phyloP scores from a whole-genome alignment of 2,113 vertebrate species.

The Melanerpes formicivorus region DNA sequence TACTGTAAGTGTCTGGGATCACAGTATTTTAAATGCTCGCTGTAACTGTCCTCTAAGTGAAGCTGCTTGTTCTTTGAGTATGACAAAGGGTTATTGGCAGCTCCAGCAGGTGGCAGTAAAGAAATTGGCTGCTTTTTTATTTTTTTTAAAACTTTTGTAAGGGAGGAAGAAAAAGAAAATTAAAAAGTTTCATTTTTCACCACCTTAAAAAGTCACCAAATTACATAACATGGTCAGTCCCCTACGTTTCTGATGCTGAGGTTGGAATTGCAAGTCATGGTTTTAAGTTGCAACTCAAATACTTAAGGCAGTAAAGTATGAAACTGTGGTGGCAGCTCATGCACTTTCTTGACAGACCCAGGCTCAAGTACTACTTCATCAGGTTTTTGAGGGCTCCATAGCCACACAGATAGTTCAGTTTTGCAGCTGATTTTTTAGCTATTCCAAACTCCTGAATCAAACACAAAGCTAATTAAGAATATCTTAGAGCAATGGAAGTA shows the following conservation, averaged over 20 bases:
- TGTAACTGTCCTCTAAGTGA: conserved; percentile 75
- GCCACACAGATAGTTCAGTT: background rate
- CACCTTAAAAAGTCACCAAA: background rate
- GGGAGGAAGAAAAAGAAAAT: background rate
- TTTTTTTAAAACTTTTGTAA: background rate
- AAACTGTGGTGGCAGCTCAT: background rate
- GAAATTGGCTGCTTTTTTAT: conserved; percentile 18
- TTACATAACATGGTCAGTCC: background rate
- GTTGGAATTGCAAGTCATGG: background rate
- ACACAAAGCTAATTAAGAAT: conserved; percentile 76
- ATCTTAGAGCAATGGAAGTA: conserved; percentile 70
- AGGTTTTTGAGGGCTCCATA: background rate
- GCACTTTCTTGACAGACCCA: background rate
- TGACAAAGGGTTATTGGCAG: conserved; percentile 68
- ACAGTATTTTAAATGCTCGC: conserved; percentile 81
- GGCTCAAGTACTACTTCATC: background rate
- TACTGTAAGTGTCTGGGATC: conserved; percentile 81
- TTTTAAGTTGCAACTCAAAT: background rate
- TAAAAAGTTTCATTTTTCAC: background rate
- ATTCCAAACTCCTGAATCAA: conserved; percentile 57
- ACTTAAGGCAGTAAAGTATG: background rate
- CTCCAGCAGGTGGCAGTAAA: conserved; percentile 81
- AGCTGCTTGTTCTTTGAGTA: conserved; percentile 29
- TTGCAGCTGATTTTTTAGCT: background rate
- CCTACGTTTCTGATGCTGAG: background rate